A percentile compares a stretch with the other conserved stretches of the same genome.
phyloP scores from a whole-genome alignment of 2,797 vertebrate species.

The Streptopelia turtur region DNA sequence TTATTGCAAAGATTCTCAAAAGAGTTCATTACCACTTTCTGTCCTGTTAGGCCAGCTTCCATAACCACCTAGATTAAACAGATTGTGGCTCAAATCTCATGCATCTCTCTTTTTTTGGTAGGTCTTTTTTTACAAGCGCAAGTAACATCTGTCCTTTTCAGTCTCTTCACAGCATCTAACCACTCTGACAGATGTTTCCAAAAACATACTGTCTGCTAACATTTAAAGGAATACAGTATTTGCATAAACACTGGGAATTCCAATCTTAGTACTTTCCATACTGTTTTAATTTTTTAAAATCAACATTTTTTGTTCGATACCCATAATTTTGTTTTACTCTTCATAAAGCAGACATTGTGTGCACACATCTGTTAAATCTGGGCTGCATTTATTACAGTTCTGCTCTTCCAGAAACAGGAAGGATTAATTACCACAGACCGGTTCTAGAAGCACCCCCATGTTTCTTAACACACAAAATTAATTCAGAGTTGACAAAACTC shows the following conservation, averaged over 20 bases:
- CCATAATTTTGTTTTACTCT: constrained; percentile 78
- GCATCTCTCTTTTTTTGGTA: constrained; percentile 3
- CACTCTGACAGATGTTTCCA: constrained; percentile 78
- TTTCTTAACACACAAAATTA: constrained; percentile 87
- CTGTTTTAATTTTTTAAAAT: constrained; percentile 77
- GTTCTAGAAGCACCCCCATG: constrained; percentile 81
- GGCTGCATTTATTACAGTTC: constrained; percentile 80
- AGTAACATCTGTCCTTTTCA: constrained; percentile 81
- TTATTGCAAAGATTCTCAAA: background rate
- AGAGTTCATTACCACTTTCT: background rate
- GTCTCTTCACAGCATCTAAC: constrained; percentile 72
- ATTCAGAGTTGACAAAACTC: constrained; percentile 90
- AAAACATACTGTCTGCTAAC: constrained; percentile 76
- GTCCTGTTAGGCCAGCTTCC: background rate
- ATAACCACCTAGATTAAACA: constrained; percentile 16
- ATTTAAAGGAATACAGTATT: constrained; percentile 77
- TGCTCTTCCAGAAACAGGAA: constrained; percentile 83
- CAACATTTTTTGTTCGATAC: constrained; percentile 80
- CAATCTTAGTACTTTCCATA: constrained; percentile 72
- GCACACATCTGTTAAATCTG: constrained; percentile 83
- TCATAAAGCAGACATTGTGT: constrained; percentile 83
- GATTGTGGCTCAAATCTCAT: background rate
- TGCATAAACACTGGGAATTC: constrained; percentile 80
- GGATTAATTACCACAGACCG: constrained; percentile 84
- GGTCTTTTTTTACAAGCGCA: constrained; percentile 42